Base-by-base conservation (phyloP, 1,140 invertebrate genomes). In the Nephila pilipes region DNA sequence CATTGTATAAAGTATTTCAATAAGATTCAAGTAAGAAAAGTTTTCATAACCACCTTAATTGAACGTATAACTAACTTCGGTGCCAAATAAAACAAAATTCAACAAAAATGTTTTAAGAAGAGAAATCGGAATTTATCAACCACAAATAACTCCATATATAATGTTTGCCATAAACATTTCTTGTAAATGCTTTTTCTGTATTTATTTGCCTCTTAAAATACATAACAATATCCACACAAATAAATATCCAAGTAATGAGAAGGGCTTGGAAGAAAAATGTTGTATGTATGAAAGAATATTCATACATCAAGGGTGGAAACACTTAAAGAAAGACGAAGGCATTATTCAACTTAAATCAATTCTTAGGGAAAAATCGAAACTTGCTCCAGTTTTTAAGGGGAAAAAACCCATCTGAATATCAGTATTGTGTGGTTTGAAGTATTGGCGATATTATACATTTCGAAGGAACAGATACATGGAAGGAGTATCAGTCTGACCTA, bases 381-480 rank as follows among this genome's bases (percentile, higher is more conserved):
- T n/a, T 83, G 80, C 54, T 57, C 80, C 46, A 83, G 80, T 83
- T 83, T 83, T 57, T 38, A 69, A 32, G 29, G 29, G 12, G 65
- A 22, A 54, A 54, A 54, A 83, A 83, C 54, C 22, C 20, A 55
- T 57, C 38, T 83, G 25, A 57, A 46, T 83, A 83, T 83, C 80
- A 18, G 38, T 54, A 79, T 90, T 90, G 88, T 90, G 55, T 22
- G 57, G 65, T 79, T 88, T 90, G 88, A 90, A 80, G 88, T 79
- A 90, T 90, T 29, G 88, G 29, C 36, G 75, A 65, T 65, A 79
- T 89, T 89, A 90, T 90, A 46, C 69, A 16, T 54, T 65, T 36
- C 57, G 69, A 79, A 46, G 25, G 29, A 90, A 79, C 46, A 90
- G 38, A 90, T 80, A 90, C 58, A 90, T 79, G 63, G 65, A 55